Conservation (phyloP, 2,888 invertebrate species). For the Prionchulus punctatus region DNA sequence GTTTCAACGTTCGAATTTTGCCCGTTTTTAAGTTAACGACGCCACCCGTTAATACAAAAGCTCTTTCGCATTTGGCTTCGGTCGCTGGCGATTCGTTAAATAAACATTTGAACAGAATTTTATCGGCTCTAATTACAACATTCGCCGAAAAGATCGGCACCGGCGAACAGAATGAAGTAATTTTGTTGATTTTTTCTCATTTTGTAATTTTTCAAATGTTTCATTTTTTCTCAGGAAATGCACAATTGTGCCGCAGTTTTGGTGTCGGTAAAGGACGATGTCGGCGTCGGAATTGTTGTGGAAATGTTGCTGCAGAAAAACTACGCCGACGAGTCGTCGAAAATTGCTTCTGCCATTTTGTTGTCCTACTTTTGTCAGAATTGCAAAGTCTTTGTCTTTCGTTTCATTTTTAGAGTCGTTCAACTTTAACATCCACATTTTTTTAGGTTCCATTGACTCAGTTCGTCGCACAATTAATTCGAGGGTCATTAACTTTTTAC, state of each 20-base stretch:
- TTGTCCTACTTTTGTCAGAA: constrained; percentile 75
- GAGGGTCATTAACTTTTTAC: constrained; percentile 68
- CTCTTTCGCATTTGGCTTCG: constrained; percentile 75
- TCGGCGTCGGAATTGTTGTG: constrained; percentile 68
- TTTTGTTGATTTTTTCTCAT: constrained; percentile 11
- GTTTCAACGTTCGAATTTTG: too few species aligned
- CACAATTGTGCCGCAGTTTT: constrained; percentile 65
- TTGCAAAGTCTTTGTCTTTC: constrained; percentile 45
- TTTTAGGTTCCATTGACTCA: constrained; percentile 45
- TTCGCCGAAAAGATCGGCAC: constrained; percentile 40
- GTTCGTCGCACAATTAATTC: constrained; percentile 68
- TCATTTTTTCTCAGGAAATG: constrained; percentile 22
- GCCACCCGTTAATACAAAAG: constrained; percentile 75
- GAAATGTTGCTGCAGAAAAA: constrained; percentile 60
- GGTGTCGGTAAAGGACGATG: constrained; percentile 62
- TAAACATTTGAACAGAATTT: constrained; percentile 70
- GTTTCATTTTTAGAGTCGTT: not conserved
- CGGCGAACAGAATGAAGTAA: constrained; percentile 20
- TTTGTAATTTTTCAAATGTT: not conserved
- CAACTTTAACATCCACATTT: not conserved
- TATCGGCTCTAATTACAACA: constrained; percentile 69
- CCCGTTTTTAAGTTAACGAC: constrained; percentile 68
- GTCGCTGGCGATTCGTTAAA: constrained; percentile 84
- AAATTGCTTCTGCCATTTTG: constrained; percentile 57
- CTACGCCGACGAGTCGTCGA: not conserved